Evolutionary conservation across 2,113 vertebrate genomes (phyloP).

Genomic region (Plecotus auritus): DNA sequence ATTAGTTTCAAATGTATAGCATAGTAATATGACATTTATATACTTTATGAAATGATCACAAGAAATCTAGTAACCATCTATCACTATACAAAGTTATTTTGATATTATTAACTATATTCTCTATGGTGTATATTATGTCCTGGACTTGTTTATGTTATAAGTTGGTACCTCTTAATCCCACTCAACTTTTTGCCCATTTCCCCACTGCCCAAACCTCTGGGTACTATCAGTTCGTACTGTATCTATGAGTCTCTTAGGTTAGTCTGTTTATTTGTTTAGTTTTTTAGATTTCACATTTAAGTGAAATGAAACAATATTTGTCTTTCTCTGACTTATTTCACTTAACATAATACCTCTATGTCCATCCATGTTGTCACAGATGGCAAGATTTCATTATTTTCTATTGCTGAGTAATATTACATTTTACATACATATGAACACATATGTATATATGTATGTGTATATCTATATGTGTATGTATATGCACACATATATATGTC

Average conservation of each 20-base stretch:
- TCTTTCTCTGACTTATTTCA: neutral
- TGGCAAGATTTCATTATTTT: neutral
- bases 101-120: neutral
- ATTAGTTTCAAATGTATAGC: neutral
- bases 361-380: neutral
- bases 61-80: neutral
- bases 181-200: neutral
- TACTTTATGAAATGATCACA: neutral
- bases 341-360: neutral
- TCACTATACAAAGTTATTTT: neutral
- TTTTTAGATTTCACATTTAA: neutral
- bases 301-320: neutral
- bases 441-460: neutral
- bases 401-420: neutral
- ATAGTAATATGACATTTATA: neutral
- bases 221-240: neutral
- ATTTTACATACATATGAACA: neutral
- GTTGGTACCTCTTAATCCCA: neutral
- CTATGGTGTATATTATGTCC: neutral
- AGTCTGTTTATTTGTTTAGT: neutral
- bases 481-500: neutral
- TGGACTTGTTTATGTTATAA: neutral
- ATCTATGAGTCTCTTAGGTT: neutral
- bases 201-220: neutral
- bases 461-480: too few relatives aligned